Evolutionary conservation across 2,888 invertebrate genomes (phyloP), one percentile per base, ranked within the genome.

Genomic region (Dryocosmus kuriphilus): DNA sequence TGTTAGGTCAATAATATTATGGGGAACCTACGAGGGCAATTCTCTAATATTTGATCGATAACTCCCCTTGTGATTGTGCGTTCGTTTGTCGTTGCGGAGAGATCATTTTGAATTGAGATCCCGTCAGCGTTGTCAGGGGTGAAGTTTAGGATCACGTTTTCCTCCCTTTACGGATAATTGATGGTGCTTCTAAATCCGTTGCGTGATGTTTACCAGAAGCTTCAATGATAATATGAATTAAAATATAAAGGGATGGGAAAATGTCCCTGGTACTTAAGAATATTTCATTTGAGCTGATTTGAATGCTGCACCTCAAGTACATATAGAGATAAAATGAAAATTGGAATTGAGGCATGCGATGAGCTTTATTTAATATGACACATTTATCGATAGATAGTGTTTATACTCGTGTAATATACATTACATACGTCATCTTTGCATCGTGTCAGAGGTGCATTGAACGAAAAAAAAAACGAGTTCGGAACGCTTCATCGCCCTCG

Each of bases 1-100:
- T 78, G 71, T 32, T 74, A 71, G 78, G 78, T 80, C 79, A 79
- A 79, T 82, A 81, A 75, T 79, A 32, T 77, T 16, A 16, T 30
- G 32, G 46, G 19, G 14, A 51, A 24, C 19, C n/a, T 38, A 24
- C 6, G 27, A 60, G 27, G 41, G 16, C 6, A n/a, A 16, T 35
- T 22, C 9, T 35, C n/a, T 67, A n/a, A n/a, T 32, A 71, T 16
- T 6, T 60, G 60, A 27, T 51, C 30, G 46, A 46, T 67, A 67
- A 41, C 46, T 27, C 27, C 24, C 27, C 60, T 60, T 60, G 60
- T 1, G 1, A 16, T 60, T 60, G 27, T 60, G 14, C 27, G 60
- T 27, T n/a, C 22, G 14, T 27, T 4, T 60, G 27, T 60, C 27
- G 24, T 5, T 60, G 60, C 27, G n/a, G n/a, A 11, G 57, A 57